A percentile compares a stretch with the other conserved stretches of the same genome.
Evolutionary conservation across 1,140 invertebrate genomes (phyloP).

Genomic region (Drosophila sturtevanti): DNA sequence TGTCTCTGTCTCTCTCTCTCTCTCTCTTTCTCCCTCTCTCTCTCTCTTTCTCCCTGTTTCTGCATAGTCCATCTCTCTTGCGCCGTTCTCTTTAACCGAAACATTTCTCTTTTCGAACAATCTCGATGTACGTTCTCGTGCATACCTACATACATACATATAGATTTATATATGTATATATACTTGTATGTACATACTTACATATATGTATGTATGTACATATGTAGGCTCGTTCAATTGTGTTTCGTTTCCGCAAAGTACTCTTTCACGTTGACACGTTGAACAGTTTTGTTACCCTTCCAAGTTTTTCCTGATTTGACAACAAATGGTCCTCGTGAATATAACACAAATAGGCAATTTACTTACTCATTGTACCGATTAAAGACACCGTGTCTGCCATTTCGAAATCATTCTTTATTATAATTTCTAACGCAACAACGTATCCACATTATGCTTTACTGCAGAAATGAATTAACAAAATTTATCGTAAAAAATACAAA

Average conservation of each 20-base stretch:
- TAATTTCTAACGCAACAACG: not conserved
- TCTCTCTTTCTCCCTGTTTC: not conserved
- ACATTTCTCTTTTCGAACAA: constrained; percentile 13
- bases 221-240: not conserved
- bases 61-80: constrained; percentile 12
- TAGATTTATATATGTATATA: not conserved
- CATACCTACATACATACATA: not conserved
- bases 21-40: constrained; percentile 28
- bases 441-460: not conserved
- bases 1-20: constrained; percentile 19
- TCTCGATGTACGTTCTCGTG: not conserved
- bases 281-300: constrained; percentile 6
- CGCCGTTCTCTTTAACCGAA: constrained; percentile 9
- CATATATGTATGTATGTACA: not conserved
- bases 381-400: not conserved
- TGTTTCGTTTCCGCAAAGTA: constrained; percentile 4
- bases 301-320: not conserved
- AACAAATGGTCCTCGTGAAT: not conserved
- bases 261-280: constrained; percentile 3
- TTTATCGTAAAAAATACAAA: too few species aligned
- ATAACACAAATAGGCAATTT: constrained; percentile 1
- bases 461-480: too few species aligned
- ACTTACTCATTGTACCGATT: not conserved
- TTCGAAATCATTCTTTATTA: not conserved
- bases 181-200: not conserved